Evolutionary conservation across 2,888 invertebrate genomes (phyloP).

Genomic region (Dolomedes plantarius): DNA sequence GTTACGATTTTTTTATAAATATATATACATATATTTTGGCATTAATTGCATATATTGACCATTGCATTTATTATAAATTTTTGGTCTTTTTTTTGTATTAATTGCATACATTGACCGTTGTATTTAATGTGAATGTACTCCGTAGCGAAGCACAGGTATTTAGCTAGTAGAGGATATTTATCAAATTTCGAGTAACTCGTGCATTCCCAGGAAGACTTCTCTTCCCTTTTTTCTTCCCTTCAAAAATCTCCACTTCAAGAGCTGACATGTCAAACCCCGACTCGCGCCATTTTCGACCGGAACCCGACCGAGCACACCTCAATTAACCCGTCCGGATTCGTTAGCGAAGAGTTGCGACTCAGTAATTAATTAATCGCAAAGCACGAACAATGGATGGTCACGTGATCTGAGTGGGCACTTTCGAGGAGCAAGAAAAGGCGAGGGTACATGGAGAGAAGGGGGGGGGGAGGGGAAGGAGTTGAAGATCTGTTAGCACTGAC

Average conservation of each 20-base stretch:
- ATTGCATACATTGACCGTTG: too few species aligned
- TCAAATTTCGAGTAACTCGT: too few species aligned
- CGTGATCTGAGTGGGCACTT: slow-evolving; percentile 36
- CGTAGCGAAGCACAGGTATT: too few species aligned
- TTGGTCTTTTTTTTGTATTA: too few species aligned
- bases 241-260: not conserved
- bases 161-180: too few species aligned
- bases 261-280: not conserved
- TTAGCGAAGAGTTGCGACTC: slow-evolving; percentile 43
- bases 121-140: too few species aligned
- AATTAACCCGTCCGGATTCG: slow-evolving; percentile 64
- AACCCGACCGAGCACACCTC: slow-evolving; percentile 17
- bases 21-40: too few species aligned
- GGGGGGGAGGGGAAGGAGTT: not conserved
- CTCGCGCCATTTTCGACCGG: slow-evolving; percentile 21
- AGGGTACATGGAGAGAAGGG: not conserved
- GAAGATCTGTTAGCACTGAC: slow-evolving; percentile 26
- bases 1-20: too few species aligned
- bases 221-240: not conserved
- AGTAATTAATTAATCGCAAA: slow-evolving; percentile 68
- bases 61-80: too few species aligned
- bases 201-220: too few species aligned
- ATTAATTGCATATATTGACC: too few species aligned
- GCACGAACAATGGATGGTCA: slow-evolving; percentile 42
- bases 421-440: not conserved